A percentile compares a stretch with the other conserved stretches of the same genome.
phyloP scores from a whole-genome alignment of 1,140 invertebrate species.

The Caenorhabditis brenneri region DNA sequence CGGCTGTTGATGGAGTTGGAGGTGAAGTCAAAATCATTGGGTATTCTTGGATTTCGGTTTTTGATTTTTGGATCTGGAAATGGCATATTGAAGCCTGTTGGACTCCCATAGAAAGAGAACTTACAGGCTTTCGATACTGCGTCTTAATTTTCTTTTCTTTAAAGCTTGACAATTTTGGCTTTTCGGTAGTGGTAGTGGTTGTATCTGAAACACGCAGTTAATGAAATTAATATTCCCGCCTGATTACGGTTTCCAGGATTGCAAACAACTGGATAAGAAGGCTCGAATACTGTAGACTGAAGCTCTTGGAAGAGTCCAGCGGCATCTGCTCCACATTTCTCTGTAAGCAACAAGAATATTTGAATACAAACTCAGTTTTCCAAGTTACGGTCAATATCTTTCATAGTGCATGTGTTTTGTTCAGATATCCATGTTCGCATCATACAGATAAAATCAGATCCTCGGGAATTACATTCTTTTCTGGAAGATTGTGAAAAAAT shows the following conservation, averaged over 20 bases:
- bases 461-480: slow-evolving; percentile 33
- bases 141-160: slow-evolving; percentile 19
- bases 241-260: neutral
- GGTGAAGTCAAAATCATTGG: slow-evolving; percentile 2
- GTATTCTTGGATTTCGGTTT: slow-evolving; percentile 12
- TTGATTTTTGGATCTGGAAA: neutral
- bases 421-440: slow-evolving; percentile 51
- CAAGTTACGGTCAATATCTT: slow-evolving; percentile 40
- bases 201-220: neutral
- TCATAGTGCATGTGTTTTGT: slow-evolving; percentile 50
- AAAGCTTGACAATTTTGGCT: neutral
- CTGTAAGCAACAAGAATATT: neutral
- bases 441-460: slow-evolving; percentile 46
- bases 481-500: neutral
- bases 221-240: too few relatives aligned
- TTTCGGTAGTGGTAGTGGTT: neutral
- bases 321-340: slow-evolving; percentile 48
- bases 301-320: slow-evolving; percentile 44
- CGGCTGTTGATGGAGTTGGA: neutral
- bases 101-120: neutral
- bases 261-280: slow-evolving; percentile 50
- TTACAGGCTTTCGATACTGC: neutral
- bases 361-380: neutral
- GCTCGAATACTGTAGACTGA: slow-evolving; percentile 49
- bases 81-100: too few relatives aligned